Percentiles rank a stretch among this genome's conserved stretches.
Conservation (phyloP, 2,113 vertebrate species). For the Probosciger aterrimus region DNA sequence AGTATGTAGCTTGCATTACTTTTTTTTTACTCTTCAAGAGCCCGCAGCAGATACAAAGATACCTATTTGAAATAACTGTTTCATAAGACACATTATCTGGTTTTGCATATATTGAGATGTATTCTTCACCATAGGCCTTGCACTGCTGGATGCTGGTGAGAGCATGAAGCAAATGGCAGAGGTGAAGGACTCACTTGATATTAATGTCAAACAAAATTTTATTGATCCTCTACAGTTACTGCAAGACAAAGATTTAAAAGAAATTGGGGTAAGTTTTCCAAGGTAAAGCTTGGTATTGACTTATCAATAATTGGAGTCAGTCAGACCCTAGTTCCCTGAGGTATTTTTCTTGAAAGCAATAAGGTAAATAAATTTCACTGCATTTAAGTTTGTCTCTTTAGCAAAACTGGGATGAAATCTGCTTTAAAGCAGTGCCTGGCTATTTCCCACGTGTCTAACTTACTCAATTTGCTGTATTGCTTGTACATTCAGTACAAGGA, state of each 20-base stretch:
- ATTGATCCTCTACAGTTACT: slow-evolving; percentile 90
- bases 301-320: neutral
- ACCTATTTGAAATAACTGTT: neutral
- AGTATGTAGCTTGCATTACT: neutral
- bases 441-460: neutral
- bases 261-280: slow-evolving; percentile 84
- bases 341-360: neutral
- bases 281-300: neutral
- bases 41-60: neutral
- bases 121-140: slow-evolving; percentile 74
- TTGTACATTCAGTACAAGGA: neutral
- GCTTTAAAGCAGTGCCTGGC: neutral
- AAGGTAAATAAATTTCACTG: neutral
- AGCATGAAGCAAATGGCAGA: slow-evolving; percentile 93
- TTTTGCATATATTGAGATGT: neutral
- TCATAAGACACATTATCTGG: neutral
- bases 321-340: neutral
- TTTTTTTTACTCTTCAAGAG: neutral
- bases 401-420: neutral
- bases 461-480: neutral
- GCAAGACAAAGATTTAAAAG: slow-evolving; percentile 94
- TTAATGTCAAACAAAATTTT: slow-evolving; percentile 92
- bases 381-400: neutral
- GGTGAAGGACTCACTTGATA: slow-evolving; percentile 92
- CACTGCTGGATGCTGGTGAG: slow-evolving; percentile 87